Base-by-base conservation (phyloP, 2,113 vertebrate species). In the Gobiocypris rarus region DNA sequence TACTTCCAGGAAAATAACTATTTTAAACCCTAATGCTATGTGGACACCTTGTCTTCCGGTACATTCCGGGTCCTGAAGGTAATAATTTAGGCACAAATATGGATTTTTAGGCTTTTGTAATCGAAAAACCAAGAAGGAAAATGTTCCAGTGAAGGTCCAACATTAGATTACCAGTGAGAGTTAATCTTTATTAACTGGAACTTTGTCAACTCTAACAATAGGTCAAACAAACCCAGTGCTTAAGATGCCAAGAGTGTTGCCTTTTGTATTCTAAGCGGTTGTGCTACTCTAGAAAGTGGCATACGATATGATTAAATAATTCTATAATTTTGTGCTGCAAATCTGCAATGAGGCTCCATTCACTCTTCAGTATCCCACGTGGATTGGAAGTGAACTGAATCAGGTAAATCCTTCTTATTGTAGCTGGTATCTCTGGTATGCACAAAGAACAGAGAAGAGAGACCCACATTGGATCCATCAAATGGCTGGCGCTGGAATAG, bases 341-440 rank as follows among this genome's bases (percentile, higher is more conserved):
- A 77, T 78, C 67, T 73, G 26, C 34, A 82, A 48, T 65, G 52
- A 81, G 59, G 69, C 26, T 81, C 58, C 77, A 80, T 73, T 63
- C 78, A 84, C 56, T 76, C 67, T 43, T 52, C 50, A 50, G 81
- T 45, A 50, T 84, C 52, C 82, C 81, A 85, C 63, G 63, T 84
- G 56, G 77, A 85, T 82, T 88, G 67, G 75, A 83, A 83, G 83
- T 85, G 71, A 24, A 70, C 65, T 85, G 81, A 85, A 84, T 79
- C 48, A 58, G 74, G 54, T 83, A 86, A 88, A 89, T 89, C 89
- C 83, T 89, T 61, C 86, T 88, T 86, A 86, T 88, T 88, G 85
- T 89, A 41, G 73, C 31, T 58, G 89, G 85, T 88, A 89, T 88
- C 76, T 88, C 58, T 86, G 89, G 87, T 50, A 89, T 88, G 83